phyloP scores from a whole-genome alignment of 2,113 vertebrate species.

The Leucosticte australis region DNA sequence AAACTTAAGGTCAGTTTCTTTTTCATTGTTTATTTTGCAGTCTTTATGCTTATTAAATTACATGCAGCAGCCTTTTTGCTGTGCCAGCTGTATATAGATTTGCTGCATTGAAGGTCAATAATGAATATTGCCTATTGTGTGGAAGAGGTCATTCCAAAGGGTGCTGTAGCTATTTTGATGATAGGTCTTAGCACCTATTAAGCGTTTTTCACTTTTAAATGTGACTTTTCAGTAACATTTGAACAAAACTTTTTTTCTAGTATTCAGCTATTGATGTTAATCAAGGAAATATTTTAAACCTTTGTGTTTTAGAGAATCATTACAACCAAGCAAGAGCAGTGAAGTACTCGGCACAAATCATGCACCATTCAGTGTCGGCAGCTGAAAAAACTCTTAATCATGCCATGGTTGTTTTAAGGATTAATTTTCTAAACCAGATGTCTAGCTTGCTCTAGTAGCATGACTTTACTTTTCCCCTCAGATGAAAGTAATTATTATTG shows the following conservation, averaged over 20 bases:
- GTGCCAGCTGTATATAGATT: not conserved
- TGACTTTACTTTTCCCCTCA: not conserved
- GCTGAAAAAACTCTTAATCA: constrained; percentile 16
- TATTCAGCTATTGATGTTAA: not conserved
- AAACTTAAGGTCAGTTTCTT: constrained; percentile 72
- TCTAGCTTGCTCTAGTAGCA: not conserved
- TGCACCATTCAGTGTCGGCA: not conserved
- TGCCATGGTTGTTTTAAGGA: not conserved
- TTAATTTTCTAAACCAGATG: constrained; percentile 20
- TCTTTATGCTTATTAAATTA: not conserved
- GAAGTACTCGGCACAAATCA: not conserved
- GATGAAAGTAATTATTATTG: not conserved
- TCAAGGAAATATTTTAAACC: not conserved
- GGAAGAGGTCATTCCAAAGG: not conserved
- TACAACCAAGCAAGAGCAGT: not conserved
- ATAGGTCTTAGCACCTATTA: not conserved
- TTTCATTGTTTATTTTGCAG: not conserved
- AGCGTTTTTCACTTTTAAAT: not conserved
- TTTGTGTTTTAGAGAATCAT: not conserved
- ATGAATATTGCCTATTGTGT: not conserved
- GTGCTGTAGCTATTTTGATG: not conserved
- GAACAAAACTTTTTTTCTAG: not conserved
- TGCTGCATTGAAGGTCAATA: constrained; percentile 40
- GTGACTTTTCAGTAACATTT: not conserved
- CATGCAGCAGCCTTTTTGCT: not conserved